These are phyloP conservation scores for Paraplagusia blochii DNA, from an alignment of 2,113 vertebrate genomes.

Conservation along the genomic window DNA sequence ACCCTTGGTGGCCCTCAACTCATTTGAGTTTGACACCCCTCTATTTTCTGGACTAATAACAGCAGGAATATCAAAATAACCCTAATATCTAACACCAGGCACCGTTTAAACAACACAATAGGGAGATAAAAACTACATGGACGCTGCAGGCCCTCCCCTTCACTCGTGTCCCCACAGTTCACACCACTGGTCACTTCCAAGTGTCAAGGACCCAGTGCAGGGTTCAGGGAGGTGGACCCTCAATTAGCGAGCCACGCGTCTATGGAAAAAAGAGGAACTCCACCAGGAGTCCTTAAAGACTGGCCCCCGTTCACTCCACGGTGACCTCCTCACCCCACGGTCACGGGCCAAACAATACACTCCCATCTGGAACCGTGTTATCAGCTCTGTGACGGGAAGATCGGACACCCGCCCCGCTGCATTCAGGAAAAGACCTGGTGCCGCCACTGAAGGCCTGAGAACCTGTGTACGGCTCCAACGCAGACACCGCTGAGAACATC, in stretches of 20 bases:
- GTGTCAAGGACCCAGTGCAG: conserved; percentile 50
- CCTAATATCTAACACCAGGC: neutral
- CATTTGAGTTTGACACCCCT: no score
- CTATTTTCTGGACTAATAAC: neutral
- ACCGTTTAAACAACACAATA: conserved; percentile 1
- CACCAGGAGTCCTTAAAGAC: conserved; percentile 61
- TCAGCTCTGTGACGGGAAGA: conserved; percentile 36
- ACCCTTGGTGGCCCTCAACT: no score
- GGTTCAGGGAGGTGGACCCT: conserved; percentile 45
- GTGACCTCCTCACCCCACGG: conserved; percentile 50
- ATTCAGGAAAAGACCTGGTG: conserved; percentile 41
- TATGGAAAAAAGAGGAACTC: conserved; percentile 63
- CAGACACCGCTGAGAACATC: conserved; percentile 28
- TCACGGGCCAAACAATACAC: conserved; percentile 56
- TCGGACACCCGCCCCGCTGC: conserved; percentile 26
- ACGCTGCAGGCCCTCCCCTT: conserved; percentile 3
- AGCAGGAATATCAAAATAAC: neutral
- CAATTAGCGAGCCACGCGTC: conserved; percentile 70
- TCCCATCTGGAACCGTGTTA: conserved; percentile 54
- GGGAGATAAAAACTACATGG: conserved; percentile 8
- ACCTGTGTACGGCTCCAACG: conserved; percentile 27
- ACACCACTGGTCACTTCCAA: conserved; percentile 40
- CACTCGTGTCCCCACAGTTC: conserved; percentile 14
- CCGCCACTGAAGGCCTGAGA: conserved; percentile 56
- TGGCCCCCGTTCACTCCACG: conserved; percentile 53